Conservation (phyloP, 92 coral and sea anemone genomes). For the Porites cylindrica region DNA sequence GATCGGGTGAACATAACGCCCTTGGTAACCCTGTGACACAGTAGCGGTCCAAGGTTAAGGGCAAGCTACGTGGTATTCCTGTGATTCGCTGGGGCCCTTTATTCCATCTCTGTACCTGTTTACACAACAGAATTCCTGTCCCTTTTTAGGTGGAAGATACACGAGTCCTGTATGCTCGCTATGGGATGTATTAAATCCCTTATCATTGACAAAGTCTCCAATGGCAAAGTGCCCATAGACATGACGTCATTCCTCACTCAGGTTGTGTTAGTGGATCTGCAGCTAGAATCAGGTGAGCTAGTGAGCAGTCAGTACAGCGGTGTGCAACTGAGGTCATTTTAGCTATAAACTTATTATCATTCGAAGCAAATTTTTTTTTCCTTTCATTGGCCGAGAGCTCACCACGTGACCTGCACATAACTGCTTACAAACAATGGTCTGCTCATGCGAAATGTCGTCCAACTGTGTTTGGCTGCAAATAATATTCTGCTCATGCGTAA, state of each 20-base stretch:
- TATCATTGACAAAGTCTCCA: constrained; percentile 88
- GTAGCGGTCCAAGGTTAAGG: no score
- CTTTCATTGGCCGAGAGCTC: no score
- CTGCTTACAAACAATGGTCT: no score
- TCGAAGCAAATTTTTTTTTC: no score
- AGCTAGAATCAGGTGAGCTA: constrained; percentile 77
- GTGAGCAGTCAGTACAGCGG: not conserved
- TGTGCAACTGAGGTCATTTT: not conserved
- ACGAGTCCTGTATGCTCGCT: constrained; percentile 97
- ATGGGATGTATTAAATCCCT: constrained; percentile 96
- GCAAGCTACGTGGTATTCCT: not conserved
- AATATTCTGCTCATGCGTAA: no score
- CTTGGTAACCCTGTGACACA: no score
- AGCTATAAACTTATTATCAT: no score
- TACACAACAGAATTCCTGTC: not conserved
- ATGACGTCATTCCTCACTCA: constrained; percentile 88
- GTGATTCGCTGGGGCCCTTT: not conserved
- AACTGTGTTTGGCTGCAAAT: no score
- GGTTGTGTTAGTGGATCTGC: constrained; percentile 90
- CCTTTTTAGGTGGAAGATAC: constrained; percentile 94
- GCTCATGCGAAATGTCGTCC: no score
- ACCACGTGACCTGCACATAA: no score
- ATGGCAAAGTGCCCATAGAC: constrained; percentile 74
- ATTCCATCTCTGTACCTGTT: not conserved
- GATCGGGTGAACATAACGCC: no score